These are phyloP conservation scores for Candoia aspera DNA, from an alignment of 2,113 vertebrate genomes.

Conservation along the genomic window DNA sequence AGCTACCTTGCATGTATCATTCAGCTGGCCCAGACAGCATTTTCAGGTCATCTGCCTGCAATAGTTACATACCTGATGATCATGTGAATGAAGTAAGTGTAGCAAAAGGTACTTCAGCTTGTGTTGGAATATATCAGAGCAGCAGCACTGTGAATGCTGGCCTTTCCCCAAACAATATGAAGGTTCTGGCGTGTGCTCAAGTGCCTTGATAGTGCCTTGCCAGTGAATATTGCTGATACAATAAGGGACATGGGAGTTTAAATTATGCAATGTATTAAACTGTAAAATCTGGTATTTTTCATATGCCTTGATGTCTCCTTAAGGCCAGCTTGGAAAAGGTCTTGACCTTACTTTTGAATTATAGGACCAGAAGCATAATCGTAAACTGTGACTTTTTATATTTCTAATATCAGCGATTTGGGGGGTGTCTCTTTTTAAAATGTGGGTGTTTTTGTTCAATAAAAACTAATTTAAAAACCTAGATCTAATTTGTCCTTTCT, in stretches of 20 bases:
- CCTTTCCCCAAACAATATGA: neutral
- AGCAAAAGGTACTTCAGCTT: too few species aligned
- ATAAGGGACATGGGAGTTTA: neutral
- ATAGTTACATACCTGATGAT: neutral
- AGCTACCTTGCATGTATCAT: neutral
- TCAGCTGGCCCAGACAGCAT: neutral
- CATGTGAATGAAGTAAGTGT: neutral
- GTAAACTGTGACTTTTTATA: conserved; percentile 27
- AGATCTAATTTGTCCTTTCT: neutral
- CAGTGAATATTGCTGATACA: neutral
- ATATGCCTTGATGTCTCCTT: accelerated
- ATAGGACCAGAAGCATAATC: neutral
- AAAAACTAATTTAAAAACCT: neutral
- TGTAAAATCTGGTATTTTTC: neutral
- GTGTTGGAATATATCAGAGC: neutral
- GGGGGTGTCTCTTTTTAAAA: neutral
- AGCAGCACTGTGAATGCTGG: neutral
- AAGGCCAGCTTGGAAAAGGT: accelerated
- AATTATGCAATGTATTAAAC: neutral
- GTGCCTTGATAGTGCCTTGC: neutral
- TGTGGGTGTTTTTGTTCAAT: neutral
- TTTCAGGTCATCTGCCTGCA: neutral
- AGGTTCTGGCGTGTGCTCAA: neutral
- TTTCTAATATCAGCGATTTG: neutral
- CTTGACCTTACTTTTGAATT: neutral